Evolutionary conservation across 2,113 vertebrate genomes (phyloP), one percentile per base, ranked within the genome.

Genomic region (Cryptomyrus ogoouensis): DNA sequence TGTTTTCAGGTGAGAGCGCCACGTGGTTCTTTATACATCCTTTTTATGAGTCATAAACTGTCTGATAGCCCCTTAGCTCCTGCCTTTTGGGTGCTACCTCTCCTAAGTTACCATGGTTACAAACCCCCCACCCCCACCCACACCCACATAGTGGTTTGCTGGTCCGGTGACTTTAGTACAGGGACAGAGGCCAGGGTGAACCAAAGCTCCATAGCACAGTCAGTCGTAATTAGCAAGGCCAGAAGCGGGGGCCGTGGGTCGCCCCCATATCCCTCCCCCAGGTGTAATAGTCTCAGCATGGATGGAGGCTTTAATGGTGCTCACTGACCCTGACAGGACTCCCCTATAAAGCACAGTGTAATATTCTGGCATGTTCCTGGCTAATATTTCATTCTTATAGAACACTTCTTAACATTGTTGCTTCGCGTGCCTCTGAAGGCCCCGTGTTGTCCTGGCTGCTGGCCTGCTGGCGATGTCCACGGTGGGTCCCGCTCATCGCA

Each of bases 331-430:
- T 83, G 88, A 91, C 92, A 91, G 95, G 94, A 91, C 91, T 88
- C 91, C 87, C 90, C 92, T 92, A 94, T 95, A 95, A 95, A 95
- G 91, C 91, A 93, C 90, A 87, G 89, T 91, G 92, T 93, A 92
- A 89, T 92, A 93, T 93, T 92, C 91, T 89, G 86, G 84, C 92
- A 88, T 89, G 89, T 89, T 90, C 90, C 70, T 90, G 91, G 88
- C 90, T 87, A 56, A 90, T 92, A 90, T 91, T 80, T 84, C 80
- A 88, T 90, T 17, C 17, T 46, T 88, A 35, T 6, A 39, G 17
- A 42, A 80, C 15, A 31, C 15, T 74, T 70, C n/a, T 24, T 58
- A 35, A 19, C 31, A 5, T 46, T 44, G 19, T 8, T 44, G n/a
- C 44, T 56, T 62, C 35, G 42, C 19, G 2, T 31, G 88, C 62